Evolutionary conservation across 2,888 invertebrate species (phyloP).

Genomic region (Flexamia atlantica): DNA sequence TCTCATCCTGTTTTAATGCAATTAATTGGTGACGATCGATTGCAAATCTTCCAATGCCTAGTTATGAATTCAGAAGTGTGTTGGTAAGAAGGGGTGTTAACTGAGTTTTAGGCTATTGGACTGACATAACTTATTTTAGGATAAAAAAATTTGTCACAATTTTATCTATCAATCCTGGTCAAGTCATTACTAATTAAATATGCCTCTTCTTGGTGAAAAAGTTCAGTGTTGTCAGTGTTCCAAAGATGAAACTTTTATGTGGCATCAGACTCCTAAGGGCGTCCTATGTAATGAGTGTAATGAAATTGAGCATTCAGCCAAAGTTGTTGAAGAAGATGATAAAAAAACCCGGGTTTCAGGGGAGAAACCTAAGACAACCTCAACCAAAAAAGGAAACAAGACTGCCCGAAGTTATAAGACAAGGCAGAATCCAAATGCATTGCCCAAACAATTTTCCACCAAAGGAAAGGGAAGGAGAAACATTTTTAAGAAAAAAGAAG

Average conservation of each 20-base stretch:
- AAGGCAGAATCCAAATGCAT: constrained; percentile 74
- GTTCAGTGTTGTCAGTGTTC: constrained; percentile 85
- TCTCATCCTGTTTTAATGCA: too few species aligned
- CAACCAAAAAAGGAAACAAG: constrained; percentile 78
- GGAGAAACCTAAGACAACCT: constrained; percentile 73
- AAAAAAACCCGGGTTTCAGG: constrained; percentile 70
- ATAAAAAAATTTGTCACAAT: too few species aligned
- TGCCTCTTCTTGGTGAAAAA: constrained; percentile 76
- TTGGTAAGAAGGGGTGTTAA: too few species aligned
- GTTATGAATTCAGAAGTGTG: too few species aligned
- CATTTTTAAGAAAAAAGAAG: constrained; percentile 53
- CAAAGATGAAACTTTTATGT: constrained; percentile 83
- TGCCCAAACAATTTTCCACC: constrained; percentile 75
- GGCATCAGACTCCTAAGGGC: constrained; percentile 86
- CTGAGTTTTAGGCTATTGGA: too few species aligned
- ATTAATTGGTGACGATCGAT: too few species aligned
- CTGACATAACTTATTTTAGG: too few species aligned
- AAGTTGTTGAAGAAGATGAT: constrained; percentile 71
- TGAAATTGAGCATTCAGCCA: constrained; percentile 71
- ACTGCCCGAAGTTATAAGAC: constrained; percentile 76
- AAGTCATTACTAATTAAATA: constrained; percentile 65
- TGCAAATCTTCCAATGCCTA: too few species aligned
- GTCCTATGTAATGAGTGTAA: constrained; percentile 80
- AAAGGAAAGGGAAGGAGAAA: constrained; percentile 77
- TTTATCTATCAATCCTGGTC: too few species aligned